Base-by-base conservation (phyloP, 2,888 invertebrate genomes). In the Abrostola triplasia region DNA sequence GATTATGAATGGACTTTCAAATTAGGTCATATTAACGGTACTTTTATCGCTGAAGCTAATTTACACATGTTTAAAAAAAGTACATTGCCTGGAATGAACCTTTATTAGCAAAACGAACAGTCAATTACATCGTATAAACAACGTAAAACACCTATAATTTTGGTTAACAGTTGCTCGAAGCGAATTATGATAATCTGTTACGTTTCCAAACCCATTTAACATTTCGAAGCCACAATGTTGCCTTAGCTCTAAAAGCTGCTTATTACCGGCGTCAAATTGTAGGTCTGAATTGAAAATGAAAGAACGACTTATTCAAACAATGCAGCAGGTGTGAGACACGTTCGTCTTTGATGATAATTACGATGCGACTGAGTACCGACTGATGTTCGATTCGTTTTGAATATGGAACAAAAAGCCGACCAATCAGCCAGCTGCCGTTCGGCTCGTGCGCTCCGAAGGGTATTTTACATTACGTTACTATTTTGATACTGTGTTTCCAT, bases 351-450 rank as follows among this genome's bases (percentile, higher is more conserved):
- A 66, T 69, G 53, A 77, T 83, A 89, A 90, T 89, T 88, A 86
- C 77, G 76, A 73, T 67, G 72, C 77, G 66, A 84, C 80, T 85
- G 84, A 73, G 72, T 72, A 62, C 76, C 71, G 77, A 74, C 70
- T 76, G 80, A 81, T 79, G 82, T 67, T 67, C 67, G 48, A 49
- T 66, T 74, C 41, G 82, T 85, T 90, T 90, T 86, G 84, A 89
- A 90, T 85, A 83, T 84, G 73, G 86, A 88, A 90, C 82, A 88
- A 89, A 91, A 89, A 88, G 72, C 71, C 70, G 70, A 80, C 87
- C 88, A 88, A 91, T 89, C 84, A 83, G 79, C 85, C 80, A 77
- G 85, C 90, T 90, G 89, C 79, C 84, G 87, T 76, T 64, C 73
- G 82, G 89, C 92, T 88, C 92, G 92, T 92, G 92, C 91, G 81